Evolutionary conservation across 1,140 invertebrate genomes (phyloP).

Genomic region (Drosophila pandora): DNA sequence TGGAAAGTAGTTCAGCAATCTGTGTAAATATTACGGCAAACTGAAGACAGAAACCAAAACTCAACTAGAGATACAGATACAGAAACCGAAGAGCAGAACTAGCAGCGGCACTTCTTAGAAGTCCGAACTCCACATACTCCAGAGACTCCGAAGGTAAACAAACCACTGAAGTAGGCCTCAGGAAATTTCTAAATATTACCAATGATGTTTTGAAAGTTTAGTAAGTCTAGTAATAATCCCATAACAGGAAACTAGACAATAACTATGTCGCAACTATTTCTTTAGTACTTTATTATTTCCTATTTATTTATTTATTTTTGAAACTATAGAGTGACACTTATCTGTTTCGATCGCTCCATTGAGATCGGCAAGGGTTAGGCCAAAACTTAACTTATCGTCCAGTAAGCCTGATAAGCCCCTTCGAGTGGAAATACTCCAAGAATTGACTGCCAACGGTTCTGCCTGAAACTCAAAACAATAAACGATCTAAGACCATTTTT

Average conservation of each 20-base stretch:
- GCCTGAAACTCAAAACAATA: slow-evolving; percentile 47
- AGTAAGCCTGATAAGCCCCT: slow-evolving; percentile 64
- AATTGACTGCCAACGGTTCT: slow-evolving; percentile 23
- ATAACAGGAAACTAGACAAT: background rate
- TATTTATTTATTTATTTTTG: slow-evolving; percentile 3
- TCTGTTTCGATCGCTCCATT: slow-evolving; percentile 51
- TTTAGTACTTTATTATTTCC: background rate
- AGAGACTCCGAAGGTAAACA: slow-evolving; percentile 8
- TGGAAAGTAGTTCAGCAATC: slow-evolving; percentile 73
- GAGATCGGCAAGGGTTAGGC: slow-evolving; percentile 14
- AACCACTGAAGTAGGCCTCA: slow-evolving; percentile 25
- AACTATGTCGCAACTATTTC: background rate
- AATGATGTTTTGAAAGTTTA: background rate
- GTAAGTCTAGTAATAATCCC: background rate
- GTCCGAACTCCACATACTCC: background rate
- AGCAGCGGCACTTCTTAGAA: slow-evolving; percentile 34
- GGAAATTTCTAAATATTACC: background rate
- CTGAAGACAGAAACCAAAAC: slow-evolving; percentile 27
- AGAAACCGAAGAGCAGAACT: slow-evolving; percentile 13
- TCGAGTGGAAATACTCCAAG: slow-evolving; percentile 40
- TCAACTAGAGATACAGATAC: slow-evolving; percentile 9
- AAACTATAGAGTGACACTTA: slow-evolving; percentile 68
- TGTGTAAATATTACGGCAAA: slow-evolving; percentile 58
- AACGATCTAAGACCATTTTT: slow-evolving; percentile 26
- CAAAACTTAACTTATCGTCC: slow-evolving; percentile 63